Percentiles rank a stretch among this genome's conserved stretches.
Conservation (phyloP, 1,140 invertebrate genomes). For the Drosophila guanche region DNA sequence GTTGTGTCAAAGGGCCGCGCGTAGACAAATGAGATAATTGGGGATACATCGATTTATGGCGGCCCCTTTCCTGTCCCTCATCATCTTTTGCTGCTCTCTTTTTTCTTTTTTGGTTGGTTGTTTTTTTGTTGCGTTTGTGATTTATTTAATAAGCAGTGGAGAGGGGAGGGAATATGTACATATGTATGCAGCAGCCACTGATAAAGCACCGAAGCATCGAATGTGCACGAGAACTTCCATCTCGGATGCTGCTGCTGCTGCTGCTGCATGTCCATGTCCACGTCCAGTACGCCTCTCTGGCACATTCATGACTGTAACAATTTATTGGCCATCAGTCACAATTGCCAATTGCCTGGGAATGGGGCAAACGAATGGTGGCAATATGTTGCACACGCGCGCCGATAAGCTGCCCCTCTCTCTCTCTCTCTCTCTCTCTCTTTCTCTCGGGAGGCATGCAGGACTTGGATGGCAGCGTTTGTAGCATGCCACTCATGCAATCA, state of each 20-base stretch:
- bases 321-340: slow-evolving; percentile 81
- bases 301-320: slow-evolving; percentile 66
- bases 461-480: too few species aligned
- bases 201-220: slow-evolving; percentile 19
- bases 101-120: too few species aligned
- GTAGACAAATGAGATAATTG: slow-evolving; percentile 83
- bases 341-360: slow-evolving; percentile 64
- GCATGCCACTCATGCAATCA: too few species aligned
- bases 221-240: slow-evolving; percentile 4
- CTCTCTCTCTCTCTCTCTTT: too few species aligned
- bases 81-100: neutral
- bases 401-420: slow-evolving; percentile 48
- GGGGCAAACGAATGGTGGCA: slow-evolving; percentile 59
- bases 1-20: slow-evolving; percentile 57
- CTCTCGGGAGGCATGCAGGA: neutral
- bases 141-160: slow-evolving; percentile 70
- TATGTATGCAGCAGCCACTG: slow-evolving; percentile 45
- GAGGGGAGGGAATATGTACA: neutral
- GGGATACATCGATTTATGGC: slow-evolving; percentile 68
- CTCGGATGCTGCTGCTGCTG: neutral
- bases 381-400: slow-evolving; percentile 73
- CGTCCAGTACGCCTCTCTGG: slow-evolving; percentile 46
- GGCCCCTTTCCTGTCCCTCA: neutral
- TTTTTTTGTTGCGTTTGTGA: slow-evolving; percentile 49
- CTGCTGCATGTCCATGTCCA: slow-evolving; percentile 20